Percentiles rank a stretch among this genome's conserved stretches.
Evolutionary conservation across 1,140 invertebrate species (phyloP).

Genomic region (Tetramorium parvispinum): DNA sequence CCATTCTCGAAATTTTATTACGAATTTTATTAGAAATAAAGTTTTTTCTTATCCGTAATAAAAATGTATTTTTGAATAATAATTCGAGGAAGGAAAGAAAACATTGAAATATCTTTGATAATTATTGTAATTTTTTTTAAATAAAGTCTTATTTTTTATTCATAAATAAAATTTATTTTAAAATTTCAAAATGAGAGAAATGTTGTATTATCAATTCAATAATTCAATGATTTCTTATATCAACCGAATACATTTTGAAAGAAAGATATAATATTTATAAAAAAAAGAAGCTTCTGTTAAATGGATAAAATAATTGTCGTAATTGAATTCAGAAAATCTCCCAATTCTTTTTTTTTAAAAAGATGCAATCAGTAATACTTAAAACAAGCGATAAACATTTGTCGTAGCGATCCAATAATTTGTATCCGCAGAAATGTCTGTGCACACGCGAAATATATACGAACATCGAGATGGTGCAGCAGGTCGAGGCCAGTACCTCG

Average conservation of each 20-base stretch:
- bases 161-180: not conserved
- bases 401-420: not conserved
- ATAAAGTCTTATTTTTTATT: not conserved
- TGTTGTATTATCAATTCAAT: not conserved
- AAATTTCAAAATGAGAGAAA: not conserved
- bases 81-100: not conserved
- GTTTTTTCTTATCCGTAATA: not conserved
- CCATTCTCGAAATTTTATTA: not conserved
- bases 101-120: not conserved
- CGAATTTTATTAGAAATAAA: conserved; percentile 8
- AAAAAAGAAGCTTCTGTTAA: not conserved
- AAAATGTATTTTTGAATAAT: not conserved
- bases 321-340: not conserved
- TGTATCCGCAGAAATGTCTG: not conserved
- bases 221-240: not conserved
- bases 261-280: not conserved
- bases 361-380: not conserved
- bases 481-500: conserved; percentile 67
- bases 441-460: conserved; percentile 19
- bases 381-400: not conserved
- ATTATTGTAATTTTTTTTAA: not conserved
- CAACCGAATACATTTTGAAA: not conserved
- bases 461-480: conserved; percentile 38
- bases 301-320: not conserved
- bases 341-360: not conserved